A percentile compares a stretch with the other conserved stretches of the same genome.
Evolutionary conservation across 2,113 vertebrate genomes (phyloP).

Genomic region (Pituophis catenifer): DNA sequence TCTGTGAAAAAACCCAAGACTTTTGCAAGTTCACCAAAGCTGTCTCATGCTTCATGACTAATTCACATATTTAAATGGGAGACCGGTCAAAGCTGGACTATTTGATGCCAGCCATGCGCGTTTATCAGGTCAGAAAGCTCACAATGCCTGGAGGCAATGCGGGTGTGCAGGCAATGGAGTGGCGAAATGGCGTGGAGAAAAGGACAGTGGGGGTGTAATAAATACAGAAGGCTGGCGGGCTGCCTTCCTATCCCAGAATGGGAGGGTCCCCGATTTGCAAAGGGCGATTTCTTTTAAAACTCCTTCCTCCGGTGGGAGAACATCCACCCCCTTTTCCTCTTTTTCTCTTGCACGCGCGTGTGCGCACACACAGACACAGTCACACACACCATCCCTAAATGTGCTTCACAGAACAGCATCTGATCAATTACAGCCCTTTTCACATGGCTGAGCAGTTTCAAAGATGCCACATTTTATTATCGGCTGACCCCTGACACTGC

Average conservation of each 20-base stretch:
- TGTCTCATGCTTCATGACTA: conserved; percentile 87
- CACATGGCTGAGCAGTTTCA: conserved; percentile 86
- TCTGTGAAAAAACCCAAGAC: conserved; percentile 75
- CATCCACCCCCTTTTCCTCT: not conserved
- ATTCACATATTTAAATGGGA: conserved; percentile 88
- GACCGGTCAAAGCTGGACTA: conserved; percentile 80
- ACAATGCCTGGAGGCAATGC: conserved; percentile 76
- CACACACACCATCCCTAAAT: not conserved
- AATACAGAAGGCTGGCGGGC: not conserved
- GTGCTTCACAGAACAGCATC: conserved; percentile 71
- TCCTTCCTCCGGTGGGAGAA: not conserved
- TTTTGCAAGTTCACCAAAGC: conserved; percentile 83
- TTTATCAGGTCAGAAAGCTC: conserved; percentile 85
- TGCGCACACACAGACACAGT: not conserved
- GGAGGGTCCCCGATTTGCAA: not conserved
- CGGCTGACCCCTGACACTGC: conserved; percentile 88
- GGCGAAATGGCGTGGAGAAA: not conserved
- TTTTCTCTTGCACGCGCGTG: not conserved
- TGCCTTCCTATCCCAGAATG: conserved; percentile 4
- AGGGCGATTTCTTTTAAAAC: not conserved
- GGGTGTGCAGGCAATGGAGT: conserved; percentile 3
- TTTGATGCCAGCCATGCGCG: conserved; percentile 88
- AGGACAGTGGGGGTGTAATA: not conserved
- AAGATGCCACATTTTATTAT: conserved; percentile 94
- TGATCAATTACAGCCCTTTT: conserved; percentile 81